These are phyloP conservation scores for Caerostris darwini DNA, from an alignment of 1,140 invertebrate genomes.

Conservation along the genomic window DNA sequence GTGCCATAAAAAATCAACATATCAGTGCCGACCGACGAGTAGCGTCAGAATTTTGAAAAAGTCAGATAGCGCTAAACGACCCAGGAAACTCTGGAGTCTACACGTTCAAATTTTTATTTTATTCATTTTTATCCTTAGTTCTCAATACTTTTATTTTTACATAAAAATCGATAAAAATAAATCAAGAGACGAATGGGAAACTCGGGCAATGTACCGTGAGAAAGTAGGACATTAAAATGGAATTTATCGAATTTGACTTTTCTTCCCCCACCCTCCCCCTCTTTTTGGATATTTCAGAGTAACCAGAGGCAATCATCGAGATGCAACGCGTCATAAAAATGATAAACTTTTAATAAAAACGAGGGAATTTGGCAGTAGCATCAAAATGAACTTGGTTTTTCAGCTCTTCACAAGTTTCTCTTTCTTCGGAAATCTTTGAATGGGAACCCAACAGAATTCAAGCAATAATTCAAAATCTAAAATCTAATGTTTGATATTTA, in stretches of 20 bases:
- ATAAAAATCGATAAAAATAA: slow-evolving; percentile 76
- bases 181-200: slow-evolving; percentile 75
- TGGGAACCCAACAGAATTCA: slow-evolving; percentile 11
- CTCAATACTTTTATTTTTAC: slow-evolving; percentile 63
- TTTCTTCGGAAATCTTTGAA: slow-evolving; percentile 52
- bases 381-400: slow-evolving; percentile 73
- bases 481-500: slow-evolving; percentile 25
- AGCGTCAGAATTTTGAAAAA: slow-evolving; percentile 42
- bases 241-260: slow-evolving; percentile 77
- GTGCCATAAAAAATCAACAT: slow-evolving; percentile 65
- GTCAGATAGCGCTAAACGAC: slow-evolving; percentile 70
- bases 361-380: slow-evolving; percentile 45
- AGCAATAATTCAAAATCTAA: slow-evolving; percentile 4
- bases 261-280: neutral
- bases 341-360: slow-evolving; percentile 78
- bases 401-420: slow-evolving; percentile 24
- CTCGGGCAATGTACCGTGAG: slow-evolving; percentile 75
- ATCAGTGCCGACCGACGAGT: slow-evolving; percentile 39
- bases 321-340: slow-evolving; percentile 72
- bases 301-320: slow-evolving; percentile 57
- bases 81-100: slow-evolving; percentile 29
- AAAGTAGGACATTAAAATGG: slow-evolving; percentile 77
- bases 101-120: slow-evolving; percentile 50
- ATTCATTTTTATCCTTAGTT: slow-evolving; percentile 57
- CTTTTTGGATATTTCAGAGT: slow-evolving; percentile 61